Evolutionary conservation across 2,113 vertebrate genomes (phyloP).

Genomic region (Peromyscus californicus): DNA sequence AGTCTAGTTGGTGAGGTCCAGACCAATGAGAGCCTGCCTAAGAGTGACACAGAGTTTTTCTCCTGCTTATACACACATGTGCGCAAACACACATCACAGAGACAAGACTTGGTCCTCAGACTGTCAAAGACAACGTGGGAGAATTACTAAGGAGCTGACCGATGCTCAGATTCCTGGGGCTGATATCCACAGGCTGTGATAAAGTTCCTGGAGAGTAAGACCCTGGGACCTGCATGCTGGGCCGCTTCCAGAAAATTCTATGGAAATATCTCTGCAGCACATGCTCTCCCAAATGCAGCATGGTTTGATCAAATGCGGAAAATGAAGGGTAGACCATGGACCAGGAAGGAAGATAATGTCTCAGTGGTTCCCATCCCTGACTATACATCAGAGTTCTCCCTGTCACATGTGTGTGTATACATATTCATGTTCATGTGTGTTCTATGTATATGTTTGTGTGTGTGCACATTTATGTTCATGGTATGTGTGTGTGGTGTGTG

Average conservation of each 20-base stretch:
- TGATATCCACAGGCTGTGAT: neutral
- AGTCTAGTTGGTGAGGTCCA: neutral
- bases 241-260: neutral
- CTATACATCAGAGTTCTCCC: neutral
- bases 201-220: neutral
- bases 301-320: neutral
- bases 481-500: too few species aligned
- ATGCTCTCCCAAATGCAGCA: neutral
- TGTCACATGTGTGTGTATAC: neutral
- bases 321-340: too few species aligned
- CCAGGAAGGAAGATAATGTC: neutral
- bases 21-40: neutral
- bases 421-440: too few species aligned
- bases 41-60: neutral
- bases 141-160: neutral
- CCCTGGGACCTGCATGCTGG: neutral
- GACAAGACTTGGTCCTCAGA: neutral
- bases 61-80: neutral
- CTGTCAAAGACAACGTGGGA: neutral
- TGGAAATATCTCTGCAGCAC: neutral
- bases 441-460: too few species aligned
- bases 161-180: neutral
- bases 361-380: neutral
- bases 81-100: neutral
- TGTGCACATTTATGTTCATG: too few species aligned